Base-by-base conservation (phyloP, 2,113 vertebrate genomes). In the Dicrurus megarhynchus region DNA sequence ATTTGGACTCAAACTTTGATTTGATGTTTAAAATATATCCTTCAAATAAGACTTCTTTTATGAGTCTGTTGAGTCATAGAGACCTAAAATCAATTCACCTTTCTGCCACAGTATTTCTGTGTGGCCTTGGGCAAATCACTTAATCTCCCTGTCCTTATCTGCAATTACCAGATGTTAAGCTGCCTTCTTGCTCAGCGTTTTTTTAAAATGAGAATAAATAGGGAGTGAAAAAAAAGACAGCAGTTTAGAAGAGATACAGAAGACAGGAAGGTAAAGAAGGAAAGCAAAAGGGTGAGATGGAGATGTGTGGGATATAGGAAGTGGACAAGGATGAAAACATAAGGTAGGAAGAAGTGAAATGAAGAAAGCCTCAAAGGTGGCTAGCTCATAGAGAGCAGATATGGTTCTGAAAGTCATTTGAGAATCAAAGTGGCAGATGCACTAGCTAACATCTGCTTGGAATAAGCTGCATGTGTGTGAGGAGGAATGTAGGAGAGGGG, bases 341-440 rank as follows among this genome's bases (percentile, higher is more conserved):
- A 5, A 6, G 37, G 28, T 44, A 84, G 46, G 49, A 89, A 84
- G 84, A 76, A 41, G 12, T 0, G 16, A 55, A 73, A 65, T 35
- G 24, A 46, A 63, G 79, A 87, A 30, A 86, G 7, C 47, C 52
- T 90, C 42, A 74, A 53, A 88, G 44, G 11, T 75, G 41, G 17
- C 35, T 56, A 13, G 60, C 10, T 92, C 22, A n/a, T 59, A 60
- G 32, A 19, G 56, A 64, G 50, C 59, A 95, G 82, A 80, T 46
- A 65, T 33, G 28, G n/a, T 33, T 81, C 79, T 89, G 85, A 41
- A 52, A 75, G 64, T 75, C 63, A 75, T 92, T 81, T 88, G 71
- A 96, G 85, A 91, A 84, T 71, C 42, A 65, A 88, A 81, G 85
- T 75, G 56, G 64, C 93, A 96, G 92, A 95, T 81, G 90, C 64